Evolutionary conservation across 2,888 invertebrate genomes (phyloP), one percentile per base, ranked within the genome.

Genomic region (Steinernema carpocapsae): DNA sequence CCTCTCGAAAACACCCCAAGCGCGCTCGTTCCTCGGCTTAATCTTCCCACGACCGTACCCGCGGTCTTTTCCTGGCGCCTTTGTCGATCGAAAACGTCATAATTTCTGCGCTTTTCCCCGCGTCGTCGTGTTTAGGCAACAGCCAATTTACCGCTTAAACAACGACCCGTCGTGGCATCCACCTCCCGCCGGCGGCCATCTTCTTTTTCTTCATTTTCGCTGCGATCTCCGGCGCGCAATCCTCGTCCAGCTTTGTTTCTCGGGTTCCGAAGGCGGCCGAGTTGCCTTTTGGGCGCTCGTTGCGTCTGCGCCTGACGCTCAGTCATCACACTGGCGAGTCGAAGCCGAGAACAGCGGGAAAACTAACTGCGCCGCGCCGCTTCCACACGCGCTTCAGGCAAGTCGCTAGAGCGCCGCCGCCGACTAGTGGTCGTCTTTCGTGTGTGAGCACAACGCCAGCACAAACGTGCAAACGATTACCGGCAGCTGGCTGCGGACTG

Each of bases 141-240:
- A 64, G 32, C 64, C 64, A 64, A 64, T 64, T 64, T 64, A 26
- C 64, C 64, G 26, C 64, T 64, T 64, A 64, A 32, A 64, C 32
- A 64, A 64, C 26, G 32, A 48, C 48, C 48, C 48, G 64, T 26
- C 24, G 64, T 29, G 64, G 64, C 64, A 64, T 64, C 64, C 64
- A 32, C 64, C 64, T 64, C 64, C 64, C 19, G 29, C 64, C 64
- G 64, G 29, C 29, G 29, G 64, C 64, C 32, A 32, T 32, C 64
- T 32, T 64, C 48, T 64, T 64, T 32, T 64, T 64, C 48, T 64
- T 64, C 64, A 64, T 64, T 64, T 64, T 64, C 64, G 64, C 64
- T 7, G 64, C 64, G 64, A 64, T 64, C 64, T 26, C 64, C 64
- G 24, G 26, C 32, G 29, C 26, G 37, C 64, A 64, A 64, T 64